These are phyloP conservation scores for Mirza zaza DNA, from an alignment of 2,113 vertebrate species.

Conservation along the genomic window DNA sequence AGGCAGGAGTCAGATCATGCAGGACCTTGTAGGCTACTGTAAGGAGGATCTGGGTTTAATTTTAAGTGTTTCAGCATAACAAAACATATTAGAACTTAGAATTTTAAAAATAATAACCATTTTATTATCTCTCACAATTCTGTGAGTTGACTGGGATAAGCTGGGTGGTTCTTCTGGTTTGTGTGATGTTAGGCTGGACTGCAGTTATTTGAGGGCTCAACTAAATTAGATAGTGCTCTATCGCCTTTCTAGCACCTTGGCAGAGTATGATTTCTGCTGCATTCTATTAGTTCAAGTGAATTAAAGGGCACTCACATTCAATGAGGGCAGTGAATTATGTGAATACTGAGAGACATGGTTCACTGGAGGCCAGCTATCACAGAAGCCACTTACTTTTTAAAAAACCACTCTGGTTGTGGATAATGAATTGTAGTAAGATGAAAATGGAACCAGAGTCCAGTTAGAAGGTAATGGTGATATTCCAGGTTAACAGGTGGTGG, in stretches of 20 bases:
- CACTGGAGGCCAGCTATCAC: not conserved
- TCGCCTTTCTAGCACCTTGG: not conserved
- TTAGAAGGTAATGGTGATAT: not conserved
- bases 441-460: not conserved
- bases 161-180: not conserved
- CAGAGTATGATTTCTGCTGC: not conserved
- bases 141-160: not conserved
- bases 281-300: not conserved
- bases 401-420: not conserved
- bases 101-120: not conserved
- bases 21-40: not conserved
- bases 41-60: not conserved
- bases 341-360: not conserved
- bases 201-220: not conserved
- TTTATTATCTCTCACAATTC: not conserved
- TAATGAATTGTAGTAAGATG: not conserved
- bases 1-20: not conserved
- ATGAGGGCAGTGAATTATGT: not conserved
- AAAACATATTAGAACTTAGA: not conserved
- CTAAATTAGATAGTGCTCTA: not conserved
- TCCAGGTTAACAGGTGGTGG: not conserved
- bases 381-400: not conserved
- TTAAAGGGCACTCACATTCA: not conserved
- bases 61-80: not conserved
- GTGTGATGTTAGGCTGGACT: not conserved